These are phyloP conservation scores for Eristalis pertinax DNA, from an alignment of 2,888 invertebrate genomes.

Conservation along the genomic window DNA sequence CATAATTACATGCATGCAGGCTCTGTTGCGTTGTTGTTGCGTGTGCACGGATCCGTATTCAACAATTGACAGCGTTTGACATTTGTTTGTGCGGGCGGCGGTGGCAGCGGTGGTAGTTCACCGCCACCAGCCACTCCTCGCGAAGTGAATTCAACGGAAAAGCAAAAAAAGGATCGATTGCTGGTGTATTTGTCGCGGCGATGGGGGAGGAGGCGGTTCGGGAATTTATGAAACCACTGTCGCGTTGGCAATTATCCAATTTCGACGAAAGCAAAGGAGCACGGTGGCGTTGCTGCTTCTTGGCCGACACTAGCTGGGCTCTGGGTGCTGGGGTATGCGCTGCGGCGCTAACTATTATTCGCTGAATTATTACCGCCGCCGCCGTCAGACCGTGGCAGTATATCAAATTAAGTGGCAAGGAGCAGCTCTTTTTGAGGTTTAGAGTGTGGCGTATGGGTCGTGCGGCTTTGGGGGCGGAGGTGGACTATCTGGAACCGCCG, in stretches of 20 bases:
- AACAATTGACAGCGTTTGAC: constrained; percentile 66
- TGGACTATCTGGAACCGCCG: constrained; percentile 49
- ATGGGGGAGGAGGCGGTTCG: background rate
- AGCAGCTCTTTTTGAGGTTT: constrained; percentile 7
- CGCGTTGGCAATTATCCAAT: constrained; percentile 68
- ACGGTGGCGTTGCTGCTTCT: background rate
- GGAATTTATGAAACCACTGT: constrained; percentile 61
- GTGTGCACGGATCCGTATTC: constrained; percentile 58
- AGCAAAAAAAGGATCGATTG: background rate
- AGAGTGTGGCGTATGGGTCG: background rate
- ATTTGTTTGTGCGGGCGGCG: constrained; percentile 11
- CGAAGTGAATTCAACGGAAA: background rate
- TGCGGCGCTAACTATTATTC: constrained; percentile 65
- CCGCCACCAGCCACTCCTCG: background rate
- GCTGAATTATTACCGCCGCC: constrained; percentile 64
- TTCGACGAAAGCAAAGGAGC: background rate
- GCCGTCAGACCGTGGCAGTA: constrained; percentile 28
- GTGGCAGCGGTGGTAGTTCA: background rate
- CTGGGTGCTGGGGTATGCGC: constrained; percentile 55
- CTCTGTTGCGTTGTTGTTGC: background rate
- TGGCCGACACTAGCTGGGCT: constrained; percentile 55
- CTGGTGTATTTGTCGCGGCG: background rate
- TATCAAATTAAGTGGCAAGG: constrained; percentile 68
- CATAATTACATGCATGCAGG: constrained; percentile 56
- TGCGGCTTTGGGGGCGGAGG: background rate